Evolutionary conservation across 2,113 vertebrate genomes (phyloP).

Genomic region (Spermophilus dauricus): DNA sequence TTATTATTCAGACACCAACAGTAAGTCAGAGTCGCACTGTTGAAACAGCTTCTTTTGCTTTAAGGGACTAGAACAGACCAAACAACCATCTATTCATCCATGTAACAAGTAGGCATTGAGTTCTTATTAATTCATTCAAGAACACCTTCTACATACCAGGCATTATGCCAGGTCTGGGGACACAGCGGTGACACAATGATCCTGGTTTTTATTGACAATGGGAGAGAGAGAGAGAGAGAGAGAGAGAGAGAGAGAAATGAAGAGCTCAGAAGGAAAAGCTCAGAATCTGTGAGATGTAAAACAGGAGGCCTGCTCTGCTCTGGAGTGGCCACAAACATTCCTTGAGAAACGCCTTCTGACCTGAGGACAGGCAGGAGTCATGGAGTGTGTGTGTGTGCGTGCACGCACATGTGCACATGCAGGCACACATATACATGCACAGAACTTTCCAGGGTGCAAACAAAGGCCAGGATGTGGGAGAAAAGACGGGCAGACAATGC

Average conservation of each 20-base stretch:
- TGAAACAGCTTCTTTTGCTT: slow-evolving; percentile 83
- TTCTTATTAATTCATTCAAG: slow-evolving; percentile 82
- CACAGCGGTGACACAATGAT: slow-evolving; percentile 73
- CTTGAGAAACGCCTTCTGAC: slow-evolving; percentile 35
- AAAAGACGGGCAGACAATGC: not conserved
- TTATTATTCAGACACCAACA: slow-evolving; percentile 77
- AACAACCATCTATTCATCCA: slow-evolving; percentile 82
- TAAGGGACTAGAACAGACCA: slow-evolving; percentile 78
- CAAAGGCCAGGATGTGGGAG: not conserved
- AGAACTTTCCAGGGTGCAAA: not conserved
- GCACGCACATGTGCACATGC: not conserved
- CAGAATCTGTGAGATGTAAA: not conserved
- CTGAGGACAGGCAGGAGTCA: not conserved
- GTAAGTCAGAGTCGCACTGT: slow-evolving; percentile 78
- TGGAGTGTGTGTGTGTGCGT: not conserved
- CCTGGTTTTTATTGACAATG: slow-evolving; percentile 78
- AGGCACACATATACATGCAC: not conserved
- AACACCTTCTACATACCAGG: slow-evolving; percentile 82
- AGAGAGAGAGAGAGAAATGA: slow-evolving; percentile 21
- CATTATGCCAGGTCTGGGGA: slow-evolving; percentile 76
- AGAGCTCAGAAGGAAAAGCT: slow-evolving; percentile 51
- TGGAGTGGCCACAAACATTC: not conserved
- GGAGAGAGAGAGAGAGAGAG: slow-evolving; percentile 4
- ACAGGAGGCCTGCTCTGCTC: not conserved
- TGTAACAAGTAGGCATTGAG: slow-evolving; percentile 83